These are phyloP conservation scores for Spialia ferax DNA, from an alignment of 2,888 invertebrate genomes.

Conservation along the genomic window DNA sequence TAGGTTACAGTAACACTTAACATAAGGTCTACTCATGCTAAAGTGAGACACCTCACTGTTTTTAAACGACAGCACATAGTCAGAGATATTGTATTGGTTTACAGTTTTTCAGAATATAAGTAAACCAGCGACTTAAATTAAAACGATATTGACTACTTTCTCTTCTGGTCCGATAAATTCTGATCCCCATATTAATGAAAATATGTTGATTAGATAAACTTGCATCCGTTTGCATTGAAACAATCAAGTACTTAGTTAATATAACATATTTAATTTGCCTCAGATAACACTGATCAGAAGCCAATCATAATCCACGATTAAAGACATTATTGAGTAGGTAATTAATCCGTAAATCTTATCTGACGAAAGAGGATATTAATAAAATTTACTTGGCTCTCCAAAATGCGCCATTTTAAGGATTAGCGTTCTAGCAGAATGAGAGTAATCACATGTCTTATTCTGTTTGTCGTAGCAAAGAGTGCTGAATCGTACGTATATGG, in stretches of 20 bases:
- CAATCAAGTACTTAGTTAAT: too few relatives aligned
- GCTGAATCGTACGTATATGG: conserved; percentile 44
- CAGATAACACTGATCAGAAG: neutral
- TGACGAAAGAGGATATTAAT: conserved; percentile 10
- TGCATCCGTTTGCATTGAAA: too few relatives aligned
- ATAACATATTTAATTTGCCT: neutral
- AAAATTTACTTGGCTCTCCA: neutral
- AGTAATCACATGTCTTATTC: neutral
- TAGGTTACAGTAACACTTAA: too few relatives aligned
- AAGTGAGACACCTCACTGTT: too few relatives aligned
- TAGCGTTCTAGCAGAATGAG: conserved; percentile 10
- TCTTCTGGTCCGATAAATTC: too few relatives aligned
- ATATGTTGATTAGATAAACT: conserved; percentile 3
- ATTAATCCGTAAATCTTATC: conserved; percentile 8
- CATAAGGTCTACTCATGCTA: too few relatives aligned
- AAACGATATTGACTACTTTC: too few relatives aligned
- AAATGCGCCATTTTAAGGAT: neutral
- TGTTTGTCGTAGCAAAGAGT: conserved; percentile 24
- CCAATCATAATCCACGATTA: neutral
- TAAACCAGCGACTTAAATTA: too few relatives aligned
- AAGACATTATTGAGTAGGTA: neutral
- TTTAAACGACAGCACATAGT: too few relatives aligned
- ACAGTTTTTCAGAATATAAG: too few relatives aligned
- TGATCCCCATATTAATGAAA: neutral
- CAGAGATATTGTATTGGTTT: too few relatives aligned